These are phyloP conservation scores for Trissolcus japonicus DNA, from an alignment of 2,888 invertebrate genomes.

Conservation along the genomic window DNA sequence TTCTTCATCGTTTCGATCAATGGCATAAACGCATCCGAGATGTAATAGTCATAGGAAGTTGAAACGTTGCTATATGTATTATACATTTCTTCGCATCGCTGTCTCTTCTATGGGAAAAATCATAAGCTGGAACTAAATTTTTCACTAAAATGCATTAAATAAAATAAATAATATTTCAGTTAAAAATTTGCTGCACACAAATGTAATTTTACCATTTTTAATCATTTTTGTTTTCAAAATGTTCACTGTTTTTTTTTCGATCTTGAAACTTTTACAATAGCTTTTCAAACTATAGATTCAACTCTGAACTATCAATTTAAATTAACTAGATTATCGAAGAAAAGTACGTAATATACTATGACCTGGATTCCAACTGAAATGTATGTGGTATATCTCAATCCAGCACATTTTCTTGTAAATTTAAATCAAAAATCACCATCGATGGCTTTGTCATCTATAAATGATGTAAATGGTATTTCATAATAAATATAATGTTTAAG, in stretches of 20 bases:
- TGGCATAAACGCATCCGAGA: too few species aligned
- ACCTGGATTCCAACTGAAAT: constrained; percentile 43
- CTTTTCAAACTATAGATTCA: background rate
- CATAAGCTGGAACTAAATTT: background rate
- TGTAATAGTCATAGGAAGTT: constrained; percentile 6
- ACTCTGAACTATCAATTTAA: constrained; percentile 30
- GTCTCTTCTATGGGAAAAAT: background rate
- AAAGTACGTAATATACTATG: constrained; percentile 35
- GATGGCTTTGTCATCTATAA: too few species aligned
- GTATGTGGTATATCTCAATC: constrained; percentile 28
- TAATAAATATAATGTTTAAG: too few species aligned
- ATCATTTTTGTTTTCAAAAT: too few species aligned
- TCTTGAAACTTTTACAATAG: too few species aligned
- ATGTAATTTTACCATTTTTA: too few species aligned
- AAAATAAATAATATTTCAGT: too few species aligned
- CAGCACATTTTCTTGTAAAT: constrained; percentile 23
- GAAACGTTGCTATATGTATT: constrained; percentile 28
- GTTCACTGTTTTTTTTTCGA: too few species aligned
- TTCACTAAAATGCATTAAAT: background rate
- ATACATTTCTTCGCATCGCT: constrained; percentile 3
- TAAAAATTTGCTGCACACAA: too few species aligned
- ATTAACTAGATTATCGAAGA: constrained; percentile 43
- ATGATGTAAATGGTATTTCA: constrained; percentile 7
- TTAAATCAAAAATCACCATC: constrained; percentile 18
- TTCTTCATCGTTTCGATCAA: too few species aligned